Percentiles rank a stretch among this genome's conserved stretches.
phyloP scores from a whole-genome alignment of 2,888 invertebrate species.

The Danaus chrysippus region DNA sequence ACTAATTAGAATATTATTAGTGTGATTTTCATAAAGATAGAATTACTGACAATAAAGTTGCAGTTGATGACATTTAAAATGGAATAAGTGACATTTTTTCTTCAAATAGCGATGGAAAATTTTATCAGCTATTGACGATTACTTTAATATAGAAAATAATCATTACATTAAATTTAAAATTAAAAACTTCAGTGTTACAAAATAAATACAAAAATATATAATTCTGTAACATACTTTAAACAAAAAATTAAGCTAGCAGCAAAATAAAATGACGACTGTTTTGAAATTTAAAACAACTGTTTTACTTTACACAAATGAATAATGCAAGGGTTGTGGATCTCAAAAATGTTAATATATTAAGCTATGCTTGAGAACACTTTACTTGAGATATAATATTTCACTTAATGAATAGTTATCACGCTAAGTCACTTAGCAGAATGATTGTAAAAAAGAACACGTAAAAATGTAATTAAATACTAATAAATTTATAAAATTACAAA shows the following conservation, averaged over 20 bases:
- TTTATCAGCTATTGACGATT: too few relatives aligned
- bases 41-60: background rate
- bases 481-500: too few relatives aligned
- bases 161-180: too few relatives aligned
- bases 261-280: conserved; percentile 5
- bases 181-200: too few relatives aligned
- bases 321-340: conserved; percentile 2
- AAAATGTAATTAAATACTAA: background rate
- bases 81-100: too few relatives aligned
- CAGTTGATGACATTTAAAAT: too few relatives aligned
- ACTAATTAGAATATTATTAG: background rate
- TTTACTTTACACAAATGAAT: conserved; percentile 6
- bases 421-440: background rate
- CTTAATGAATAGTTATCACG: background rate
- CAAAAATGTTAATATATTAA: conserved; percentile 7
- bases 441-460: background rate
- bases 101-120: too few relatives aligned
- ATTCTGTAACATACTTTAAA: too few relatives aligned
- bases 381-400: background rate
- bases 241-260: background rate
- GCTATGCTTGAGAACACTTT: conserved; percentile 2
- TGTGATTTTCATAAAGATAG: background rate
- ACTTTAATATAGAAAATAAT: too few relatives aligned
- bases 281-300: conserved; percentile 7
- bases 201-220: too few relatives aligned